Evolutionary conservation across 2,888 invertebrate species (phyloP), one percentile per base, ranked within the genome.

Genomic region (Sarcophaga subvicina): DNA sequence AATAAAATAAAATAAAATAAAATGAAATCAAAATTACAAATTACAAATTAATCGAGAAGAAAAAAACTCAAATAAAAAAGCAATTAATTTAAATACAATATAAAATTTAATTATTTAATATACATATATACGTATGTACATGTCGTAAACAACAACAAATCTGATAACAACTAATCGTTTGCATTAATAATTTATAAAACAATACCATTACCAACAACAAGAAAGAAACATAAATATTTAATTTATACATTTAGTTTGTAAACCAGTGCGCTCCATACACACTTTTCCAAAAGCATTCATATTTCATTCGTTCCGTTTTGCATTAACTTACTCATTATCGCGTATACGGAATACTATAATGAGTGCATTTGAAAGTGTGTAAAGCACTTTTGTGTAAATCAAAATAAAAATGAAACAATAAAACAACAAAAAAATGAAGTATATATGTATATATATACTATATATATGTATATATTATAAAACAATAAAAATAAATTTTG

Each of bases 211-310:
- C 69, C 12, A 54, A 54, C 49, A 25, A 54, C 6, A 71, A 59
- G 11, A 25, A 83, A 84, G 78, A 75, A 77, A 25, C 70, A 79
- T 69, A 17, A 14, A 76, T 75, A 79, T 69, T 76, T 64, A 76
- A 76, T 78, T 75, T 87, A 79, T 75, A 80, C 64, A 66, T 80
- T 73, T 85, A 84, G 79, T 85, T 87, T 85, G 62, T 85, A 85
- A 85, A 80, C 62, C 71, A 80, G 73, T 78, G 64, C 70, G 60
- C 47, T 25, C 62, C 22, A 37, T 47, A 45, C 67, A 60, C 14
- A 25, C 83, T 27, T 17, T 77, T 66, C 63, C n/a, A 25, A 83
- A 63, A 70, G 69, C 69, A 71, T 63, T 22, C 67, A 63, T 49
- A 8, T n/a, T 20, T 45, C 59, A 59, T 63, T 69, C 49, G 62